phyloP scores from a whole-genome alignment of 2,888 invertebrate genomes.

The Hyppa rectilinea region DNA sequence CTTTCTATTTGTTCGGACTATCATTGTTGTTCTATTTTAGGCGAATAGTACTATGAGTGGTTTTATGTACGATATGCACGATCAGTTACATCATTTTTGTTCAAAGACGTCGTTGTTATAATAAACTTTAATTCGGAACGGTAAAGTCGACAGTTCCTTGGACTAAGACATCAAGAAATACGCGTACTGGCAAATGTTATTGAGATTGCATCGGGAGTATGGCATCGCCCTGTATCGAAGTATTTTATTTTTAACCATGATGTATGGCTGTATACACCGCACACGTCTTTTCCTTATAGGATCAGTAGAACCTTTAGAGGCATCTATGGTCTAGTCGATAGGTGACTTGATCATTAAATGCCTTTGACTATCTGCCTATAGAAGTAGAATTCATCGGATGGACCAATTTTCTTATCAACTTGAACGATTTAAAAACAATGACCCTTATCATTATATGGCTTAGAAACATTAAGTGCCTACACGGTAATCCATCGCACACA shows the following conservation, averaged over 20 bases:
- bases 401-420: neutral
- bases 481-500: neutral
- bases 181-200: constrained; percentile 40
- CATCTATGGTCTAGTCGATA: constrained; percentile 8
- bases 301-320: constrained; percentile 34
- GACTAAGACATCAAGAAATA: constrained; percentile 6
- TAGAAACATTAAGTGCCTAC: neutral
- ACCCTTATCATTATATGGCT: neutral
- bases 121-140: neutral
- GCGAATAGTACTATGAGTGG: constrained; percentile 35
- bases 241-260: constrained; percentile 58
- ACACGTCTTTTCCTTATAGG: constrained; percentile 48
- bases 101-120: constrained; percentile 3
- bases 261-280: constrained; percentile 28
- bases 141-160: constrained; percentile 42
- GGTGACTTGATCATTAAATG: neutral
- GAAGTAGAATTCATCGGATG: neutral
- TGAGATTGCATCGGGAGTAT: constrained; percentile 42
- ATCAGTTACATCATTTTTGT: constrained; percentile 55
- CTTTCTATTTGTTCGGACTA: constrained; percentile 64
- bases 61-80: constrained; percentile 49
- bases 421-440: neutral
- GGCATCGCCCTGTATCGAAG: constrained; percentile 27
- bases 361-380: neutral
- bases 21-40: constrained; percentile 61